Conservation (phyloP, 2,797 vertebrate species). For the Crax fasciolata region DNA sequence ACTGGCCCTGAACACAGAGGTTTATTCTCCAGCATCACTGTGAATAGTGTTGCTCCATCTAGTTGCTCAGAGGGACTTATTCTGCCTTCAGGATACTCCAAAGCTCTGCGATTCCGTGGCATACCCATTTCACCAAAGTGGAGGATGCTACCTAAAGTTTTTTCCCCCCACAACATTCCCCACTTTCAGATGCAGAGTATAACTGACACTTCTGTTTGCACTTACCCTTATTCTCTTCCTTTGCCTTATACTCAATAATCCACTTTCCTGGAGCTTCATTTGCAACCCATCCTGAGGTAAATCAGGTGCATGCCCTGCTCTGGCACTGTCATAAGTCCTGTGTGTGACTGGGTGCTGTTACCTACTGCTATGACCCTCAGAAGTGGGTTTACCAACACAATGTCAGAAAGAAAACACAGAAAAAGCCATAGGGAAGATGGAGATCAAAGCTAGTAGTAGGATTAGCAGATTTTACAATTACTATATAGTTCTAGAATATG, state of each 20-base stretch:
- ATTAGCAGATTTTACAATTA: neutral
- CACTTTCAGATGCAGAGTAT: neutral
- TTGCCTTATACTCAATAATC: neutral
- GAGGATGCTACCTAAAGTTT: neutral
- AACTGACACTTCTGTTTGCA: neutral
- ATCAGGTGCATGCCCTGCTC: neutral
- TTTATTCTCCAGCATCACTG: neutral
- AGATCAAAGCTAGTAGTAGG: neutral
- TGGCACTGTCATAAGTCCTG: neutral
- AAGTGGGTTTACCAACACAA: neutral
- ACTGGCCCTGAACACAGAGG: neutral
- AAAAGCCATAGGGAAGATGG: neutral
- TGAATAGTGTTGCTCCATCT: neutral
- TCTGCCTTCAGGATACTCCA: neutral
- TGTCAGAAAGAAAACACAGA: neutral
- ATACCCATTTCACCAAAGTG: accelerated
- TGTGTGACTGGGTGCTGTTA: neutral
- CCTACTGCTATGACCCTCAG: neutral
- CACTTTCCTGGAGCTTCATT: neutral
- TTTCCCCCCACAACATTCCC: neutral
- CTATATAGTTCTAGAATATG: neutral
- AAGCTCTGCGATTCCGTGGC: neutral
- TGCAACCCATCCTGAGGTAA: neutral
- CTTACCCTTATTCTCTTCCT: neutral
- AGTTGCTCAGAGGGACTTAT: neutral